Percentiles rank a stretch among this genome's conserved stretches.
These are phyloP conservation scores for Holacanthella duospinosa DNA, from an alignment of 2,888 invertebrate species.

Conservation along the genomic window DNA sequence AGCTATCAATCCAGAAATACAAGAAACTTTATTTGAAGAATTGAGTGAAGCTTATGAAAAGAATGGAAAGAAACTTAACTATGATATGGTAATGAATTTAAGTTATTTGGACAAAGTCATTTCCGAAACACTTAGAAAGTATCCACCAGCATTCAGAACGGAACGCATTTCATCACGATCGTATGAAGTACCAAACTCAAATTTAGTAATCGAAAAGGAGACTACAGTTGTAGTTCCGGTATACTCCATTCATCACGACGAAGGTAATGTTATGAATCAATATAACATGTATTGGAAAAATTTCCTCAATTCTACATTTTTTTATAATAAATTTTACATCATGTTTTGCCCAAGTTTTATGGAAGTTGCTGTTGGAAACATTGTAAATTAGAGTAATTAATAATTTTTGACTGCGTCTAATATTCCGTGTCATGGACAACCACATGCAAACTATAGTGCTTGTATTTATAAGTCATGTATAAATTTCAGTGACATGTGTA, in stretches of 20 bases:
- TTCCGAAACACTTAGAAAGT: conserved; percentile 16
- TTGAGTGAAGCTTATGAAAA: neutral
- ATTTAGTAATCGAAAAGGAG: conserved; percentile 9
- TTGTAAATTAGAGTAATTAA: too few relatives aligned
- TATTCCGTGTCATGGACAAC: too few relatives aligned
- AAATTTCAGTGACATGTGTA: too few relatives aligned
- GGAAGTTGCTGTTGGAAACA: too few relatives aligned
- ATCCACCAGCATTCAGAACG: conserved; percentile 10
- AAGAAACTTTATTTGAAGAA: conserved; percentile 11
- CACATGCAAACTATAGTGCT: too few relatives aligned
- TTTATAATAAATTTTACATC: too few relatives aligned
- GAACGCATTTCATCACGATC: conserved; percentile 5
- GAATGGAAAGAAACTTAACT: conserved; percentile 17
- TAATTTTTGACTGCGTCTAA: too few relatives aligned
- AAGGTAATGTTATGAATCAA: too few relatives aligned
- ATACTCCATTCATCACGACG: conserved; percentile 12
- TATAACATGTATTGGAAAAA: too few relatives aligned
- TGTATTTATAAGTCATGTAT: too few relatives aligned
- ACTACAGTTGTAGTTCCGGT: conserved; percentile 7
- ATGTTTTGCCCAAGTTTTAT: too few relatives aligned
- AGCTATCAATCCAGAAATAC: conserved; percentile 14
- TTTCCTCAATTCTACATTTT: too few relatives aligned
- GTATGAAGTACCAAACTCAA: conserved; percentile 13
- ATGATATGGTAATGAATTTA: conserved; percentile 22
- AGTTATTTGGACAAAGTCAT: conserved; percentile 29